These are phyloP conservation scores for Aptenodytes patagonicus DNA, from an alignment of 2,113 vertebrate species.

Conservation along the genomic window DNA sequence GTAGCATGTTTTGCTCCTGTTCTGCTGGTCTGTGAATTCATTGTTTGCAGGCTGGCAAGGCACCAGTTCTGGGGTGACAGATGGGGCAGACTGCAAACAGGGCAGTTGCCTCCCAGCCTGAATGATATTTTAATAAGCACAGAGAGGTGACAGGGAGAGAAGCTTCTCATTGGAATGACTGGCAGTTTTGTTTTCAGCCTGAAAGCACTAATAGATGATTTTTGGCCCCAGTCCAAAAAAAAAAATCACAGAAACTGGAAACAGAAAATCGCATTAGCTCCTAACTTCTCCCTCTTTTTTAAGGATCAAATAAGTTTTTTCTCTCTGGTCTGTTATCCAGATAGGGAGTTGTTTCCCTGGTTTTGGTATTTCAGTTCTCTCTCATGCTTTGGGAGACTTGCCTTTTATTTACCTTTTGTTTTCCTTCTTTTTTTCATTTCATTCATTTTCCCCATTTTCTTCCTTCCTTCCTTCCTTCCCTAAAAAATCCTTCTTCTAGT, in stretches of 20 bases:
- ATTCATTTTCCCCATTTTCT: neutral
- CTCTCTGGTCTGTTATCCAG: neutral
- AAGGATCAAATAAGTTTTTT: neutral
- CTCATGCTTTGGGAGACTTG: neutral
- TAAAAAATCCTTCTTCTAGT: neutral
- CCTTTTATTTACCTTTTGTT: neutral
- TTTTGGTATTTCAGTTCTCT: neutral
- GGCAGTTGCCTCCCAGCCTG: slow-evolving; percentile 35
- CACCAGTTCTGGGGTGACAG: slow-evolving; percentile 47
- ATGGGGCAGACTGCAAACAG: slow-evolving; percentile 49
- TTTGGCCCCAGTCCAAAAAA: slow-evolving; percentile 3
- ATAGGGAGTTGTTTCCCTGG: neutral
- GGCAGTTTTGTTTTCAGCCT: slow-evolving; percentile 60
- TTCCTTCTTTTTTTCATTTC: neutral
- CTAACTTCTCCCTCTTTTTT: neutral
- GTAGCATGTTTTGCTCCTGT: neutral
- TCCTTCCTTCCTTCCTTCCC: neutral
- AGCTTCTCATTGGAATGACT: slow-evolving; percentile 41
- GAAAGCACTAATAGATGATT: slow-evolving; percentile 45
- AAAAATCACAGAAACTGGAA: neutral
- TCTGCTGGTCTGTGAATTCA: slow-evolving; percentile 32
- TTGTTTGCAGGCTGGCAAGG: slow-evolving; percentile 43
- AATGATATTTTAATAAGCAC: slow-evolving; percentile 69
- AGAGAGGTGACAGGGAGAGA: slow-evolving; percentile 44
- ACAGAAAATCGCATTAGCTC: neutral